Percentiles rank a stretch among this genome's conserved stretches.
Evolutionary conservation across 2,797 vertebrate species (phyloP).

Genomic region (Cheracebus regulus): DNA sequence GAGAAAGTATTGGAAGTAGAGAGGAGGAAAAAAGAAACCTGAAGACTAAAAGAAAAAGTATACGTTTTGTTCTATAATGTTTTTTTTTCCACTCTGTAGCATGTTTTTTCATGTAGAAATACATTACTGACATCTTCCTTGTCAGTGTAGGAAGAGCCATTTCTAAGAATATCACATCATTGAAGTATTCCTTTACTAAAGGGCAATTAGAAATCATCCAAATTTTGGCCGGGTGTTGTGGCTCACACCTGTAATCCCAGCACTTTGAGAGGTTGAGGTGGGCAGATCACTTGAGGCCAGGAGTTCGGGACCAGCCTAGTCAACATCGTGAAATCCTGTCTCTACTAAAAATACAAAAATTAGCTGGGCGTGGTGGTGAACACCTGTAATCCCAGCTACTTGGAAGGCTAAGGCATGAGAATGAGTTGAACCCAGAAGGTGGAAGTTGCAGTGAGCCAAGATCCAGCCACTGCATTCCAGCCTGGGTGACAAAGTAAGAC

Average conservation of each 20-base stretch:
- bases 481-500: background rate
- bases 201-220: background rate
- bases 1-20: background rate
- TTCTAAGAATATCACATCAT: background rate
- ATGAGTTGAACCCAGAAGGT: background rate
- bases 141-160: background rate
- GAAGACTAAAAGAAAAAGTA: background rate
- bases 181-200: background rate
- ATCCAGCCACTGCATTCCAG: background rate
- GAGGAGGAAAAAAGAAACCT: background rate
- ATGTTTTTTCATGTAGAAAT: background rate
- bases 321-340: background rate
- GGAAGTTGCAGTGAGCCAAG: background rate
- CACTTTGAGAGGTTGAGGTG: background rate
- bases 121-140: background rate
- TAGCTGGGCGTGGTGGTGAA: background rate
- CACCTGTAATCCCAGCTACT: background rate
- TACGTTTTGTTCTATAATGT: background rate
- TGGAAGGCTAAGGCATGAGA: background rate
- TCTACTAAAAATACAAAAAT: background rate
- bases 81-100: background rate
- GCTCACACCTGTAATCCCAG: background rate
- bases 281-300: background rate
- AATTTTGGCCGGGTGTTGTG: background rate
- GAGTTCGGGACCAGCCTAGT: background rate